These are phyloP conservation scores for Pseudorhiza aurosa DNA, from an alignment of 30 jellyfish, hydroid and myxozoan genomes.

Conservation along the genomic window DNA sequence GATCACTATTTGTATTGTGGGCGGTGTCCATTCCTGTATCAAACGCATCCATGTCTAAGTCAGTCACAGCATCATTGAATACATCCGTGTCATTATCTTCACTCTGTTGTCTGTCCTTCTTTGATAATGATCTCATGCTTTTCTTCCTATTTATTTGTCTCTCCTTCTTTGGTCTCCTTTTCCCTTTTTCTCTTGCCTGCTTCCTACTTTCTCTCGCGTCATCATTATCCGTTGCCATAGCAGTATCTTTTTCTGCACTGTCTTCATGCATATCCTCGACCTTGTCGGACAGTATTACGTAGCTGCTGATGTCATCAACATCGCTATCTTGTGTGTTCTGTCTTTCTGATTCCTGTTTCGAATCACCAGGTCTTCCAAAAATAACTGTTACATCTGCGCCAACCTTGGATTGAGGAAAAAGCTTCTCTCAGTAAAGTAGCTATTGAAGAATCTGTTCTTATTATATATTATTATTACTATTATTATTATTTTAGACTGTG, in stretches of 20 bases:
- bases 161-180: not conserved
- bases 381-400: constrained; percentile 23
- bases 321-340: not conserved
- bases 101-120: constrained; percentile 25
- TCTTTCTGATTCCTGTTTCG: not conserved
- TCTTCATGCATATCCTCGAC: not conserved
- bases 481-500: no score
- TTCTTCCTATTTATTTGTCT: constrained; percentile 4
- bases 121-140: not conserved
- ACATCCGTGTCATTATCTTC: constrained; percentile 62
- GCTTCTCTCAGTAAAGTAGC: no score
- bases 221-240: not conserved
- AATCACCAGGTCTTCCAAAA: not conserved
- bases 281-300: not conserved
- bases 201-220: not conserved
- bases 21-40: constrained; percentile 66
- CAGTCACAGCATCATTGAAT: constrained; percentile 57
- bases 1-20: constrained; percentile 38
- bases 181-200: not conserved
- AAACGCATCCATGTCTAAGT: constrained; percentile 49
- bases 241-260: not conserved
- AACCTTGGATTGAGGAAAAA: not conserved
- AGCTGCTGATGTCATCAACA: not conserved
- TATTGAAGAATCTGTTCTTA: no score
- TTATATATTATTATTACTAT: no score